These are phyloP conservation scores for Coregonus ussuriensis DNA, from an alignment of 2,797 vertebrate species.

Conservation along the genomic window DNA sequence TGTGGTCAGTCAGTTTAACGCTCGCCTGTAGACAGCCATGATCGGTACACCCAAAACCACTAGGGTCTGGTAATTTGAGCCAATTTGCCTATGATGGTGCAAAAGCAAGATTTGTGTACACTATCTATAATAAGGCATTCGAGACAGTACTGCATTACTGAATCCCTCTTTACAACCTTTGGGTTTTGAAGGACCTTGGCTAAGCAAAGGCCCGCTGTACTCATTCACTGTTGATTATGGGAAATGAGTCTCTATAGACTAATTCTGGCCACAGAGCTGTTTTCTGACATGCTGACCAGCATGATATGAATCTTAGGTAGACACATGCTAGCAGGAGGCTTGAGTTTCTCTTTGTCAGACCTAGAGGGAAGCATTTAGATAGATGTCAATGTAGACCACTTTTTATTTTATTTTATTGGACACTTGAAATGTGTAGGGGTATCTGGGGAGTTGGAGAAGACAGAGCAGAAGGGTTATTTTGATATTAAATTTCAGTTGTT, in stretches of 20 bases:
- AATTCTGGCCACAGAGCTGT: background rate
- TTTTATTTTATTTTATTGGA: background rate
- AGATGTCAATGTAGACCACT: background rate
- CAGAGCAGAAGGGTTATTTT: background rate
- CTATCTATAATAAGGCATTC: background rate
- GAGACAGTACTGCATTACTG: background rate
- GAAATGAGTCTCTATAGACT: background rate
- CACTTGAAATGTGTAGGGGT: background rate
- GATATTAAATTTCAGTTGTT: background rate
- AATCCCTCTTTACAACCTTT: background rate
- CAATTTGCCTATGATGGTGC: background rate
- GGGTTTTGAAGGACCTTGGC: background rate
- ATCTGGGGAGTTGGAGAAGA: background rate
- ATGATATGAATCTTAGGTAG: background rate
- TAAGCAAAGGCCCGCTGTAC: background rate
- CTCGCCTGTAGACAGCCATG: background rate
- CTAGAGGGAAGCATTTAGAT: background rate
- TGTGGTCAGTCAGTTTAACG: background rate
- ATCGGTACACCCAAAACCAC: slow-evolving; percentile 1
- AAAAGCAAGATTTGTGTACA: background rate
- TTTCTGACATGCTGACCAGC: background rate
- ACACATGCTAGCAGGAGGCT: background rate
- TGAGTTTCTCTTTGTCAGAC: background rate
- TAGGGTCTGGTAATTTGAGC: background rate
- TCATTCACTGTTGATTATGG: background rate